These are phyloP conservation scores for Dorcus hopei DNA, from an alignment of 2,888 invertebrate genomes.

Conservation along the genomic window DNA sequence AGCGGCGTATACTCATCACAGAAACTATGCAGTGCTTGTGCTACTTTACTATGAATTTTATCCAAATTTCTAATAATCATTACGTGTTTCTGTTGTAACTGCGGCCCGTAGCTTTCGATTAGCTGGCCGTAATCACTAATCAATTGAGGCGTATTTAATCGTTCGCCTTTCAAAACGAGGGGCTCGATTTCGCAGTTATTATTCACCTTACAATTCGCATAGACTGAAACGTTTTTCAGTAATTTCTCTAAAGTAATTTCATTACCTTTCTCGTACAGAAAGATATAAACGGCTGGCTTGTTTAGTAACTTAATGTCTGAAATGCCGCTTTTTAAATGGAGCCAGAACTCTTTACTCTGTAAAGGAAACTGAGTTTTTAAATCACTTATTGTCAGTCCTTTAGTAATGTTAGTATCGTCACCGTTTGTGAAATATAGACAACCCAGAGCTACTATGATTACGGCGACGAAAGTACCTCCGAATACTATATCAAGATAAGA, in stretches of 20 bases:
- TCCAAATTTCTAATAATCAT: slow-evolving; percentile 45
- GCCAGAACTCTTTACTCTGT: slow-evolving; percentile 44
- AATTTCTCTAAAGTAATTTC: slow-evolving; percentile 32
- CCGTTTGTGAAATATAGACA: too few species aligned
- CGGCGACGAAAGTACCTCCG: background rate
- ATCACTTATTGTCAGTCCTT: slow-evolving; percentile 4
- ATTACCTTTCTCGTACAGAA: slow-evolving; percentile 42
- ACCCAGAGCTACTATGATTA: background rate
- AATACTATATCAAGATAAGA: background rate
- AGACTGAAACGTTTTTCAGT: slow-evolving; percentile 38
- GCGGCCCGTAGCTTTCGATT: slow-evolving; percentile 32
- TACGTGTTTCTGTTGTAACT: slow-evolving; percentile 34
- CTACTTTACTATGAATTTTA: slow-evolving; percentile 41
- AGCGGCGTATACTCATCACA: slow-evolving; percentile 56
- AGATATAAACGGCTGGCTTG: slow-evolving; percentile 45
- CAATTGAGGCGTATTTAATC: slow-evolving; percentile 36
- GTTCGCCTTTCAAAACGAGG: slow-evolving; percentile 32
- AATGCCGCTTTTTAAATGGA: slow-evolving; percentile 39
- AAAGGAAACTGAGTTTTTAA: slow-evolving; percentile 34
- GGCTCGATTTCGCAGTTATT: slow-evolving; percentile 27
- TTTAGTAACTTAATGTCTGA: slow-evolving; percentile 34
- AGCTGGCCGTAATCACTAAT: slow-evolving; percentile 37
- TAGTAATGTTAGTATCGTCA: too few species aligned
- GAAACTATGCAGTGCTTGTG: slow-evolving; percentile 56
- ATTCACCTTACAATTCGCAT: slow-evolving; percentile 36